phyloP scores from a whole-genome alignment of 2,797 vertebrate genomes.

The Phrynocephalus forsythii region DNA sequence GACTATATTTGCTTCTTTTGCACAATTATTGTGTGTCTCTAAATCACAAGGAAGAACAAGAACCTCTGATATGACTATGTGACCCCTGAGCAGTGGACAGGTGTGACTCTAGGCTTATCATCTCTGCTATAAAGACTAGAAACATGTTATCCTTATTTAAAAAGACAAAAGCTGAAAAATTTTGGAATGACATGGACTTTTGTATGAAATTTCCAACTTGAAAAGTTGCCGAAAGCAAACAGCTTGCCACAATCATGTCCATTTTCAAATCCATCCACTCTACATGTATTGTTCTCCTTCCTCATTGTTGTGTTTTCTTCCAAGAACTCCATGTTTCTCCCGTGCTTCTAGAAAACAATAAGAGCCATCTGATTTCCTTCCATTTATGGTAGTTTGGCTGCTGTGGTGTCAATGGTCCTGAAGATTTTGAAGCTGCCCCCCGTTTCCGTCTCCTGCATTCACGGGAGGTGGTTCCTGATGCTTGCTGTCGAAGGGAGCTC shows the following conservation, averaged over 20 bases:
- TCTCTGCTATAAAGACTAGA: background rate
- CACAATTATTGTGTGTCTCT: background rate
- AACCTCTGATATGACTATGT: background rate
- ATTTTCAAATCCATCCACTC: no score
- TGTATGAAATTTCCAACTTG: background rate
- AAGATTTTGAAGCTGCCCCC: constrained; percentile 87
- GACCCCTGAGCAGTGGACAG: no score
- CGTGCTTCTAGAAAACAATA: background rate
- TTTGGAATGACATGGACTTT: background rate
- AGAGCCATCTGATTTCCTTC: constrained; percentile 40
- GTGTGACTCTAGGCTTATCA: background rate
- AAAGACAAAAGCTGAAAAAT: background rate
- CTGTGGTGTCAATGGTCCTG: constrained; percentile 89
- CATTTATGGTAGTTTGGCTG: constrained; percentile 85
- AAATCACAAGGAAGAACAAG: background rate
- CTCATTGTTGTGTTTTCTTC: background rate
- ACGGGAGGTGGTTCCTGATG: constrained; percentile 79
- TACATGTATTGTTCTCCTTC: background rate
- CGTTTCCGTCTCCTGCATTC: constrained; percentile 76
- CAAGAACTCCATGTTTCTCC: background rate
- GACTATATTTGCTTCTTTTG: background rate
- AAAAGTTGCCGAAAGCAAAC: background rate
- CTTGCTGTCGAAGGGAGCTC: constrained; percentile 86
- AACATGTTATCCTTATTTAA: background rate
- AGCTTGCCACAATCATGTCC: background rate